Base-by-base conservation (phyloP, 2,797 vertebrate genomes). In the Sebastolobus altivelis region DNA sequence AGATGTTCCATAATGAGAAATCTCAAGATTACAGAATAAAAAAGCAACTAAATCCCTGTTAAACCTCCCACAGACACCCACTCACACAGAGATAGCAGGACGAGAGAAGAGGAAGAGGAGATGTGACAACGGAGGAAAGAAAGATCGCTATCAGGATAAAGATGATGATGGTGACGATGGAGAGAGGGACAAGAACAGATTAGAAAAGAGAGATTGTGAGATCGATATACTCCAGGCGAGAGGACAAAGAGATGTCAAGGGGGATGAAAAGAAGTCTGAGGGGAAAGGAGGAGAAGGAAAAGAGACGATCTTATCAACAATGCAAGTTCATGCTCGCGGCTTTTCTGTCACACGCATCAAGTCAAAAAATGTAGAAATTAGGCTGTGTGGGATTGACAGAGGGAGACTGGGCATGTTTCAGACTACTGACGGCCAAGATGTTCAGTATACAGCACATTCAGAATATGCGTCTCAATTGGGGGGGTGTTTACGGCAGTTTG, bases 1-100 rank as follows among this genome's bases (percentile, higher is more conserved):
- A 65, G 20, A 54, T 73, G 22, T 46, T 68, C 12, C 69, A 75
- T 73, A 77, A 61, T 65, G 71, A 79, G 69, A 88, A 81, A 65
- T 27, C 46, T 75, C 56, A 59, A 77, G 75, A 88, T 83, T 46
- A 59, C 1, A 35, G 43, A 77, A 56, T 20, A 59, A 72, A 82
- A 60, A 49, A 72, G 43, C 5, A 31, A 35, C 59, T 35, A 72
- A 87, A 85, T 54, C 67, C 27, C 38, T 63, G 55, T 37, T 31
- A 71, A 75, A 82, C 2, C 58, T 61, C 38, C 8, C 8, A 52
- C 8, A 52, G 20, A 37, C 71, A 0, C 65, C 74, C 63, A 66
- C 79, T 46, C 74, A 80, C 31, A 58, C 25, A 12, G 62, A 52
- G 22, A 54, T 0, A 20, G 43, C 22, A 59, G 35, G 11, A 11